Percentiles rank a stretch among this genome's conserved stretches.
Evolutionary conservation across 2,113 vertebrate genomes (phyloP).

Genomic region (Cryptomyrus ogoouensis): DNA sequence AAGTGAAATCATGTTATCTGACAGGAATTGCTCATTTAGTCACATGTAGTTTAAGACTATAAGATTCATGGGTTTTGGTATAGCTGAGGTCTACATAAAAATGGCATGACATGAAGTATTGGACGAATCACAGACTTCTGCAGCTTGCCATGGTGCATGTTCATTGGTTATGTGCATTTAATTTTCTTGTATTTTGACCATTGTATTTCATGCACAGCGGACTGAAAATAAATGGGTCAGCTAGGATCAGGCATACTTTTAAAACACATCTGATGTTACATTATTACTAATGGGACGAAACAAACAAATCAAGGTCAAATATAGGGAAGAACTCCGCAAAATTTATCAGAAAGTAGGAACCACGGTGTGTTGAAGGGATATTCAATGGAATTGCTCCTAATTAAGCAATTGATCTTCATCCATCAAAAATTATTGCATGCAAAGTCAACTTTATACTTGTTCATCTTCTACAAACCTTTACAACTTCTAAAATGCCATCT

Average conservation of each 20-base stretch:
- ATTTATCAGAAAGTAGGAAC: not conserved
- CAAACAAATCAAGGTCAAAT: not conserved
- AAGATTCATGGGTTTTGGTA: not conserved
- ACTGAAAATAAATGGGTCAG: not conserved
- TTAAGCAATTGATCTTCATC: not conserved
- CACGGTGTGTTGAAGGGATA: not conserved
- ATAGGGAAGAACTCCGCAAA: not conserved
- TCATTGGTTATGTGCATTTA: not conserved
- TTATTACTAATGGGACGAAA: not conserved
- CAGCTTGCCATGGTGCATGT: not conserved
- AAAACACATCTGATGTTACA: not conserved
- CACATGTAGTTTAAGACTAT: not conserved
- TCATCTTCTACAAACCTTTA: not conserved
- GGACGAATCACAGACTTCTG: not conserved
- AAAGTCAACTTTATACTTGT: not conserved
- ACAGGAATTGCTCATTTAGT: not conserved
- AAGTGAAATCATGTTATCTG: not conserved
- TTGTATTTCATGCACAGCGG: not conserved
- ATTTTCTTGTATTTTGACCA: not conserved
- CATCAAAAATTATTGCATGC: not conserved
- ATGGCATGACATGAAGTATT: not conserved
- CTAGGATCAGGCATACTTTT: not conserved
- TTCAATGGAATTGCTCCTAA: not conserved
- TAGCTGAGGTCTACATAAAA: not conserved
- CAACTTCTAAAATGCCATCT: not conserved